A percentile compares a stretch with the other conserved stretches of the same genome.
Conservation (phyloP, 2,797 vertebrate species). For the Caiman crocodilus region DNA sequence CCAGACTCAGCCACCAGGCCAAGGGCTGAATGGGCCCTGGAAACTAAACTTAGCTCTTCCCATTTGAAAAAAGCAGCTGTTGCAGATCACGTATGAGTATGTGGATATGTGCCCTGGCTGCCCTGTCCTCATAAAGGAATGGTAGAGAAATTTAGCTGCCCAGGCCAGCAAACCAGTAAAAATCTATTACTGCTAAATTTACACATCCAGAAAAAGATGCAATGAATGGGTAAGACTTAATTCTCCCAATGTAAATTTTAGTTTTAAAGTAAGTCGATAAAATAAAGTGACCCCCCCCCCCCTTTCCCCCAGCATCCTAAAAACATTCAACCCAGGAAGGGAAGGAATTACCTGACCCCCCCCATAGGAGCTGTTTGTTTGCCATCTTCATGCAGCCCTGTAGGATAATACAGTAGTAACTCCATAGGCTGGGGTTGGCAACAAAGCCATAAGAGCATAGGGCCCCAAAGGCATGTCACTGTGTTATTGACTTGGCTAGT, state of each 20-base stretch:
- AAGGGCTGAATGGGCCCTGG: background rate
- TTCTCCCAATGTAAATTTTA: background rate
- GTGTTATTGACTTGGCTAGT: background rate
- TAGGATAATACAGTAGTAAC: background rate
- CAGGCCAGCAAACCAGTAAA: background rate
- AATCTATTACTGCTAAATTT: constrained; percentile 10
- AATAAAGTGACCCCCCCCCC: background rate
- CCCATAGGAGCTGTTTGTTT: background rate
- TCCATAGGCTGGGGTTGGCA: background rate
- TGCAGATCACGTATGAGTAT: background rate
- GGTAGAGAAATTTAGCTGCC: background rate
- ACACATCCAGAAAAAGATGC: background rate
- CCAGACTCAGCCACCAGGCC: background rate
- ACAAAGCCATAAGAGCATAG: background rate
- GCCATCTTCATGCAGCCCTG: background rate
- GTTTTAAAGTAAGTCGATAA: background rate
- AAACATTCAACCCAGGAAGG: background rate
- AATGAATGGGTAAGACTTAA: background rate
- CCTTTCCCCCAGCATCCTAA: background rate
- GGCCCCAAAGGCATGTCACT: background rate
- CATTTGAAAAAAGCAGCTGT: background rate
- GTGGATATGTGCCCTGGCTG: background rate
- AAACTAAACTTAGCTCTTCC: background rate
- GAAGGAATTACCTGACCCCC: background rate
- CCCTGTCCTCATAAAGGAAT: background rate